phyloP scores from a whole-genome alignment of 2,888 invertebrate species.

The Eucera pruinosa region DNA sequence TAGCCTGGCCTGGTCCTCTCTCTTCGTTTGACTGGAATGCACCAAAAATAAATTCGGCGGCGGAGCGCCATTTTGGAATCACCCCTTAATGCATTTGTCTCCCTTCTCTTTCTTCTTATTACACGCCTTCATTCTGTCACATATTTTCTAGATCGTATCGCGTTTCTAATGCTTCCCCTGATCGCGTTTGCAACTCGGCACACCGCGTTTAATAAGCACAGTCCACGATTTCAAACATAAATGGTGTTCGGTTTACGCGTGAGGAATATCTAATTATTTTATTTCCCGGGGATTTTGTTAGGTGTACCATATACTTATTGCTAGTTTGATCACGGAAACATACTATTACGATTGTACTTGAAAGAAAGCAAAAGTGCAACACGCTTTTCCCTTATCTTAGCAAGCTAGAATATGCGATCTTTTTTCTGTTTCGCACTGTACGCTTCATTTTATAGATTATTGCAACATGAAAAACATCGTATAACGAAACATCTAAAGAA shows the following conservation, averaged over 20 bases:
- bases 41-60: conserved; percentile 78
- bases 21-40: conserved; percentile 75
- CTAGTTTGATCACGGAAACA: too few relatives aligned
- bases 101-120: conserved; percentile 16
- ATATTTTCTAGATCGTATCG: conserved; percentile 42
- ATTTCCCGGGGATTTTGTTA: too few relatives aligned
- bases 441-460: too few relatives aligned
- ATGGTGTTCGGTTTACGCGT: too few relatives aligned
- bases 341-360: neutral
- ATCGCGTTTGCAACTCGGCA: too few relatives aligned
- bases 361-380: neutral
- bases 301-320: too few relatives aligned
- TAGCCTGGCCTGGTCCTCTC: conserved; percentile 1
- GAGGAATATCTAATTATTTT: too few relatives aligned
- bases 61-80: conserved; percentile 70
- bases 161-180: conserved; percentile 15
- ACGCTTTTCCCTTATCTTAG: neutral
- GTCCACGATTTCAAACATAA: too few relatives aligned
- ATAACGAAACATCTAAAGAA: neutral
- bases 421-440: too few relatives aligned
- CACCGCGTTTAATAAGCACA: too few relatives aligned
- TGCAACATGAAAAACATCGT: too few relatives aligned
- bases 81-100: conserved; percentile 55
- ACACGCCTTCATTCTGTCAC: conserved; percentile 26
- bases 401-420: too few relatives aligned